Percentiles rank a stretch among this genome's conserved stretches.
Conservation (phyloP, 2,113 vertebrate genomes). For the Sphyrna mokarran region DNA sequence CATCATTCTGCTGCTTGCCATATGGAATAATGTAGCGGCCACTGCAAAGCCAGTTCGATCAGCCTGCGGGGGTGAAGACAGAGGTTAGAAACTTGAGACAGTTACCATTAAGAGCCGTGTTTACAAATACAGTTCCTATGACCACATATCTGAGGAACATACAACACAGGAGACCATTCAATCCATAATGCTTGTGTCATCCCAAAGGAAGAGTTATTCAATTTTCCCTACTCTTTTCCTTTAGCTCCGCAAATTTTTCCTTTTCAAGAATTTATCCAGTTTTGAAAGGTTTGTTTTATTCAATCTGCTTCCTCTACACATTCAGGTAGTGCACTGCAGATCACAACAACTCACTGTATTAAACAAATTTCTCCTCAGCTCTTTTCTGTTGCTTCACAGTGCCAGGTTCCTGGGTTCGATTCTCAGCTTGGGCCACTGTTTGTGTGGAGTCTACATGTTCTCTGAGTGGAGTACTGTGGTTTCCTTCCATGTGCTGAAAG, state of each 20-base stretch:
- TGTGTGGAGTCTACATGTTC: no score
- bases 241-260: neutral
- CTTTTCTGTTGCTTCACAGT: no score
- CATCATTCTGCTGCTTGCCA: neutral
- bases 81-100: neutral
- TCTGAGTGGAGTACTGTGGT: no score
- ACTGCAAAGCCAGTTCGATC: neutral
- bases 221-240: neutral
- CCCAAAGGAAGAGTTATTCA: neutral
- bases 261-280: neutral
- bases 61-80: neutral
- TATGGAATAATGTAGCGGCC: no score
- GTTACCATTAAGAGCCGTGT: neutral
- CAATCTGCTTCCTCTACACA: neutral
- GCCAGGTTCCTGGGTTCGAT: no score
- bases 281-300: neutral
- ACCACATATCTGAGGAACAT: neutral
- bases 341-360: neutral
- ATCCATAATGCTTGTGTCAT: neutral
- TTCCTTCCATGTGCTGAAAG: no score
- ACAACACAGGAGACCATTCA: neutral
- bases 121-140: neutral
- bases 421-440: no score
- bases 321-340: neutral
- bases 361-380: neutral